Conservation (phyloP, 1,140 invertebrate genomes). For the Cotesia vestalis region DNA sequence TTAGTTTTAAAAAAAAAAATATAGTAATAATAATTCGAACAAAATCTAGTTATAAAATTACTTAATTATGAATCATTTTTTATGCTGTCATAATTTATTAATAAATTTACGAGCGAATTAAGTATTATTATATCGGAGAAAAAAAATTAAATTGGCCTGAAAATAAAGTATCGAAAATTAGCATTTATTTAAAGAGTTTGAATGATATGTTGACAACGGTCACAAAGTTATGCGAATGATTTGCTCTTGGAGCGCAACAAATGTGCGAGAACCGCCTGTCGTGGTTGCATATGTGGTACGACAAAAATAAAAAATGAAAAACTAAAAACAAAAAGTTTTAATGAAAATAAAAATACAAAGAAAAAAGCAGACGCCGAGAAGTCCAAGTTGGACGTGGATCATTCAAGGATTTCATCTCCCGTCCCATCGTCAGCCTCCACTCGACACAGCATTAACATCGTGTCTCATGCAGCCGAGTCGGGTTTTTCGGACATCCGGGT, state of each 20-base stretch:
- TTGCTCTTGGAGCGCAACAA: conserved; percentile 18
- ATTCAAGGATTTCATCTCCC: conserved; percentile 48
- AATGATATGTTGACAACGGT: conserved; percentile 28
- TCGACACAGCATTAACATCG: conserved; percentile 21
- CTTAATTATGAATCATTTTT: neutral
- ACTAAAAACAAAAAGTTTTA: neutral
- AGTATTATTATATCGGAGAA: no score
- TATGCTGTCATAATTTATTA: neutral
- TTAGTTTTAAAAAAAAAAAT: conserved; percentile 13
- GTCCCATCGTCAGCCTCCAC: conserved; percentile 2
- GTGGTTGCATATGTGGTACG: conserved; percentile 8
- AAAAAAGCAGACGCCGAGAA: conserved; percentile 9
- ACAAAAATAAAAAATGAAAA: no score
- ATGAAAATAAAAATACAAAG: neutral
- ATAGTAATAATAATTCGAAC: neutral
- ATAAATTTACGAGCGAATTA: no score
- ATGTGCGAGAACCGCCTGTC: conserved; percentile 29
- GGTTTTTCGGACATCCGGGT: conserved; percentile 47
- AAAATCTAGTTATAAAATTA: no score
- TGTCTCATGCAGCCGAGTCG: conserved; percentile 44
- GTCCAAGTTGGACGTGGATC: conserved; percentile 20
- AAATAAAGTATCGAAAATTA: conserved; percentile 2
- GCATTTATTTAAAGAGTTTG: conserved; percentile 18
- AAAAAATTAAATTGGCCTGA: neutral
- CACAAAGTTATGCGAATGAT: conserved; percentile 19